Conservation (phyloP, 2,113 vertebrate species). For the Colaptes auratus region DNA sequence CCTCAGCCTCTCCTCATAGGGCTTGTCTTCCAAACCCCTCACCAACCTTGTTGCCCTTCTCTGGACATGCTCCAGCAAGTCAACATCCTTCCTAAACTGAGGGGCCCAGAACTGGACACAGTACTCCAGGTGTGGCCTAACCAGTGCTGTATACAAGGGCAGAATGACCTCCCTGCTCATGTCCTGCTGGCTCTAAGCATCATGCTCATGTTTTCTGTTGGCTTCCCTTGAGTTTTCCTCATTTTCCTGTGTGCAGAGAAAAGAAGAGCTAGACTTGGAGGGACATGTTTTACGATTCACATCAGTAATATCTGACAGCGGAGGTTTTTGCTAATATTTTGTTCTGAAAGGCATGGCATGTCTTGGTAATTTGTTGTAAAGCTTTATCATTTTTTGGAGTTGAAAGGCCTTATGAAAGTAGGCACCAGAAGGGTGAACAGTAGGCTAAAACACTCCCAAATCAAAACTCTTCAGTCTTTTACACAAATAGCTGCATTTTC, state of each 20-base stretch:
- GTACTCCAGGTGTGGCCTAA: too few relatives aligned
- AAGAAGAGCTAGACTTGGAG: not conserved
- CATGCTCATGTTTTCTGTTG: not conserved
- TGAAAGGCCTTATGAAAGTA: not conserved
- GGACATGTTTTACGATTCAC: not conserved
- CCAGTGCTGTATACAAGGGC: too few relatives aligned
- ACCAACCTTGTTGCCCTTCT: too few relatives aligned
- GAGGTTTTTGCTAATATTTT: not conserved
- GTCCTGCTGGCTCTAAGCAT: not conserved
- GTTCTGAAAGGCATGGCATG: not conserved
- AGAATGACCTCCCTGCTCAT: too few relatives aligned
- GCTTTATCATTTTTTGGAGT: not conserved
- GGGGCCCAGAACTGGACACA: too few relatives aligned
- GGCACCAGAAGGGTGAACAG: not conserved
- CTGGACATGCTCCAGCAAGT: too few relatives aligned
- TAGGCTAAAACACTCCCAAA: not conserved
- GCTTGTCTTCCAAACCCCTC: too few relatives aligned
- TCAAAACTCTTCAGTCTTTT: not conserved
- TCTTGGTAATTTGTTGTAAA: not conserved
- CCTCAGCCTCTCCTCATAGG: too few relatives aligned
- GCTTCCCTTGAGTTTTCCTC: not conserved
- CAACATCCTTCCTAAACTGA: too few relatives aligned
- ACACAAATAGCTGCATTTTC: not conserved
- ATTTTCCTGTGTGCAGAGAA: not conserved
- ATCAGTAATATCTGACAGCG: not conserved